A percentile compares a stretch with the other conserved stretches of the same genome.
Conservation (phyloP, 2,113 vertebrate genomes). For the Hiodon alosoides region DNA sequence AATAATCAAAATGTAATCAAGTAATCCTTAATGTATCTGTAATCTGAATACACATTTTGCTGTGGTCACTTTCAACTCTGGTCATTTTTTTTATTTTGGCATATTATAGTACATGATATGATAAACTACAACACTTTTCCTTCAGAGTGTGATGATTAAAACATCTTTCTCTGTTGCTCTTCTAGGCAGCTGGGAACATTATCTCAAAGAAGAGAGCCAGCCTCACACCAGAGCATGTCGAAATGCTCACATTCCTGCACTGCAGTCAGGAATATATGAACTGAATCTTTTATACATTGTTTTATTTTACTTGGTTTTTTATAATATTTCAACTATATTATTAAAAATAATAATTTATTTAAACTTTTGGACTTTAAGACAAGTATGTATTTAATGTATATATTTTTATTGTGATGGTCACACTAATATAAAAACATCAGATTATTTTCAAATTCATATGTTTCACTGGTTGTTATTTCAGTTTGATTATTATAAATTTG, state of each 20-base stretch:
- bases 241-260: constrained; percentile 2
- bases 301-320: background rate
- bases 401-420: constrained; percentile 1
- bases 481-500: constrained; percentile 6
- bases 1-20: background rate
- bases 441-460: constrained; percentile 8
- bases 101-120: background rate
- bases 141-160: constrained; percentile 1
- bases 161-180: constrained; percentile 3
- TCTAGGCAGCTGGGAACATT: too few species aligned
- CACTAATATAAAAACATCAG: background rate
- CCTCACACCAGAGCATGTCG: constrained; percentile 7
- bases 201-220: constrained; percentile 16
- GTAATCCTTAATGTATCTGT: constrained; percentile 1
- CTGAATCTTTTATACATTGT: background rate
- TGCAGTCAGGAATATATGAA: background rate
- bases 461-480: constrained; percentile 8
- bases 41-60: too few species aligned
- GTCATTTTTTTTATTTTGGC: constrained; percentile 3
- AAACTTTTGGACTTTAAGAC: background rate
- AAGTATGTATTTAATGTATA: background rate
- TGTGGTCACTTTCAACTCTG: too few species aligned
- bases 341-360: background rate
- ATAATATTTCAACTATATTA: too few species aligned
- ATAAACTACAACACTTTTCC: constrained; percentile 5